A percentile compares a stretch with the other conserved stretches of the same genome.
phyloP scores from a whole-genome alignment of 30 jellyfish, hydroid and myxozoan species.

The Pelagia noctiluca region DNA sequence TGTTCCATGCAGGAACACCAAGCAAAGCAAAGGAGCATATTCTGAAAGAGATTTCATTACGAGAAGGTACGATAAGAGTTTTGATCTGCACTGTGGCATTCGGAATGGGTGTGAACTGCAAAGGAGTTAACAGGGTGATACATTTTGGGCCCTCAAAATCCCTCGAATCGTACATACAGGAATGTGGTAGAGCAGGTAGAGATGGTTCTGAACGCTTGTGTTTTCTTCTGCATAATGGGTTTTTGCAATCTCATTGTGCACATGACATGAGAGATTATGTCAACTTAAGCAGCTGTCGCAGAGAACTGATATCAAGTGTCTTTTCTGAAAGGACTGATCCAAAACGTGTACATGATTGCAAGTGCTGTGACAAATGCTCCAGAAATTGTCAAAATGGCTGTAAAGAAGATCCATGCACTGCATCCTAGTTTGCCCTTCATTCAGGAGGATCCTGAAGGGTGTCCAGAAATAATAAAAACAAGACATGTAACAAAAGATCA shows the following conservation, averaged over 20 bases:
- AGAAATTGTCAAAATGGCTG: too few species aligned
- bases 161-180: conserved; percentile 49
- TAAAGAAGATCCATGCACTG: too few species aligned
- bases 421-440: too few species aligned
- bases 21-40: conserved; percentile 42
- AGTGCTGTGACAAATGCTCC: conserved; percentile 27
- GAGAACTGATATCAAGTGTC: conserved; percentile 1
- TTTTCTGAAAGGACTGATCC: conserved; percentile 35
- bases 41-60: conserved; percentile 9
- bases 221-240: conserved; percentile 43
- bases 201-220: conserved; percentile 38
- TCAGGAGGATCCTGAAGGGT: too few species aligned
- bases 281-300: conserved; percentile 3
- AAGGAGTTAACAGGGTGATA: conserved; percentile 23
- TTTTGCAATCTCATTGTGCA: conserved; percentile 14
- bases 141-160: conserved; percentile 64
- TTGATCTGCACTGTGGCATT: conserved; percentile 46
- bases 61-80: conserved; percentile 11
- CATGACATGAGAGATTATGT: conserved; percentile 36
- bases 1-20: conserved; percentile 70
- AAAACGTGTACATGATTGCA: conserved; percentile 1
- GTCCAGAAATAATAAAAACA: too few species aligned
- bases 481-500: too few species aligned
- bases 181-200: too few species aligned
- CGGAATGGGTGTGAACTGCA: conserved; percentile 67